These are phyloP conservation scores for Mungos mungo DNA, from an alignment of 2,113 vertebrate genomes.

Conservation along the genomic window DNA sequence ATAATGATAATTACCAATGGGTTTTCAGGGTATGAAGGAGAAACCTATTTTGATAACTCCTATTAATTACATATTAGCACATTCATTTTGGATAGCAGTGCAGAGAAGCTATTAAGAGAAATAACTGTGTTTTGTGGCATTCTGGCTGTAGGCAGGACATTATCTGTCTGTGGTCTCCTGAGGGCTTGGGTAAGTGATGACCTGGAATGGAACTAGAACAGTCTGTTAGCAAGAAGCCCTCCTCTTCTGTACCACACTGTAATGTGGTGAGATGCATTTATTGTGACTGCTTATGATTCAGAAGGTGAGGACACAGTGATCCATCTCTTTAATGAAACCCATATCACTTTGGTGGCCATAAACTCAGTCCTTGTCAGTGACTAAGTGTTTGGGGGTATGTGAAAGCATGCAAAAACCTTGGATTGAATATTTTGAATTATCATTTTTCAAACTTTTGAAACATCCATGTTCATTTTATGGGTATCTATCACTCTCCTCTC, in stretches of 20 bases:
- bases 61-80: not conserved
- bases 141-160: not conserved
- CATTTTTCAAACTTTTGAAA: not conserved
- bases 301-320: not conserved
- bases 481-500: not conserved
- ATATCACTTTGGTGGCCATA: not conserved
- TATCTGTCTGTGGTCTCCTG: not conserved
- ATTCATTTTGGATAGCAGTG: not conserved
- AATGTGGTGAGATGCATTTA: not conserved
- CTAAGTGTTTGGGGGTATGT: conserved; percentile 6
- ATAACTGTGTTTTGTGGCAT: not conserved
- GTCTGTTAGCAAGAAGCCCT: not conserved
- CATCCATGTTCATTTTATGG: not conserved
- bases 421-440: conserved; percentile 64
- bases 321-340: not conserved
- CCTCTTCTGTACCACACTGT: not conserved
- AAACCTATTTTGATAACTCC: not conserved
- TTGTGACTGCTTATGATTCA: not conserved
- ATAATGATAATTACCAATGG: not conserved
- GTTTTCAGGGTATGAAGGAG: not conserved
- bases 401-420: conserved; percentile 1
- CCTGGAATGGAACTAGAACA: not conserved
- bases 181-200: not conserved
- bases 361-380: conserved; percentile 12
- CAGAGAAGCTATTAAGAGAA: not conserved